phyloP scores from a whole-genome alignment of 1,140 invertebrate species.

The Stenopsyche tienmushanensis region DNA sequence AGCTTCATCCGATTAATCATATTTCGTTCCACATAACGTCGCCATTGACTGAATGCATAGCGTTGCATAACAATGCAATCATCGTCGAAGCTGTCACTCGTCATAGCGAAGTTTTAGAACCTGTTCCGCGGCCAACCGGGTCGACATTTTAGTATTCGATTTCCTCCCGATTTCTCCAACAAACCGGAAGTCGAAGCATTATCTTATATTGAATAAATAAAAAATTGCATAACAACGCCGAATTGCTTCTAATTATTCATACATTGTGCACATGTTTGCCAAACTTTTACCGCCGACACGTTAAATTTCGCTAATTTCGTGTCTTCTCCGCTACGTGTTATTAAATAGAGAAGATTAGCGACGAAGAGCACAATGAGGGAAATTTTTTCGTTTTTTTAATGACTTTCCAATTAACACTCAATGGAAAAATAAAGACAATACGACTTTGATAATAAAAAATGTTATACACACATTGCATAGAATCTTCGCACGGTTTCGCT shows the following conservation, averaged over 20 bases:
- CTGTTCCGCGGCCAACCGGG: too few species aligned
- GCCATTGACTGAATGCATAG: background rate
- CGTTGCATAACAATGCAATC: background rate
- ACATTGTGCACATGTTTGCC: background rate
- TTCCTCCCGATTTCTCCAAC: slow-evolving; percentile 1
- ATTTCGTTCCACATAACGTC: background rate
- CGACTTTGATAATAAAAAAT: background rate
- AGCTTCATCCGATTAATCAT: background rate
- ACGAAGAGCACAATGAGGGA: background rate
- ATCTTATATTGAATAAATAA: too few species aligned
- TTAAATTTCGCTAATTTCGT: too few species aligned
- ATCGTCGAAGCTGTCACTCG: too few species aligned
- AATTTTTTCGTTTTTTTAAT: background rate
- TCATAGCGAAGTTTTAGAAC: too few species aligned
- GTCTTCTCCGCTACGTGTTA: too few species aligned
- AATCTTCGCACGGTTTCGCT: slow-evolving; percentile 6
- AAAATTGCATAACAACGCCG: too few species aligned
- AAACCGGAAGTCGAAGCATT: background rate
- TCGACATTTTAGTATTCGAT: background rate
- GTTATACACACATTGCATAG: background rate
- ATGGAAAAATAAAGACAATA: background rate
- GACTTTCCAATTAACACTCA: background rate
- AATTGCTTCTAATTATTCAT: too few species aligned
- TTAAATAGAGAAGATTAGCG: too few species aligned
- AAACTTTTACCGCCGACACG: background rate